These are phyloP conservation scores for Coecobrya sp. DNA, from an alignment of 2,888 invertebrate genomes.

Conservation along the genomic window DNA sequence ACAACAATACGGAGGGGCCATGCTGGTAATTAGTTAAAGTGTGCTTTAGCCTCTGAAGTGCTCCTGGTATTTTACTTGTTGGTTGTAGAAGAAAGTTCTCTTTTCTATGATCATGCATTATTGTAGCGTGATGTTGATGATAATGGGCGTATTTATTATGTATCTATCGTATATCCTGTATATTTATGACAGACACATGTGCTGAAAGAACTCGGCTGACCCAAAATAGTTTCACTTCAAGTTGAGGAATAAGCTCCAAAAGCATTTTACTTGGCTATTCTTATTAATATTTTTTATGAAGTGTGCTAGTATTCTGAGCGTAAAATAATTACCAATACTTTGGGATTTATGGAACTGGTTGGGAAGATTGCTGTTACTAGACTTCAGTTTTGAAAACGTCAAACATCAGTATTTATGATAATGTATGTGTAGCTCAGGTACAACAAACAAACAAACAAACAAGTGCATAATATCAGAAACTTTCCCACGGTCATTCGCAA, in stretches of 20 bases:
- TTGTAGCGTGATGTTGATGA: not conserved
- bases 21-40: constrained; percentile 32
- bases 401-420: constrained; percentile 11
- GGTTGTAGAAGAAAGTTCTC: not conserved
- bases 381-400: not conserved
- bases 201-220: not conserved
- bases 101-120: not conserved
- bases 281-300: not conserved
- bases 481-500: constrained; percentile 10
- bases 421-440: not conserved
- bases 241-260: not conserved
- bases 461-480: constrained; percentile 40
- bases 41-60: not conserved
- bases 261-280: no score
- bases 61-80: constrained; percentile 21
- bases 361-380: not conserved
- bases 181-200: not conserved
- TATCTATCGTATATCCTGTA: not conserved
- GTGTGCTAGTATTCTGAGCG: not conserved
- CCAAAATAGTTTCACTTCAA: not conserved
- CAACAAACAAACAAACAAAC: constrained; percentile 7
- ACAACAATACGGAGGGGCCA: not conserved
- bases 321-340: constrained; percentile 43
- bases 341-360: constrained; percentile 8
- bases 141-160: constrained; percentile 7